phyloP scores from a whole-genome alignment of 2,888 invertebrate genomes.

The Cephus spinipes region DNA sequence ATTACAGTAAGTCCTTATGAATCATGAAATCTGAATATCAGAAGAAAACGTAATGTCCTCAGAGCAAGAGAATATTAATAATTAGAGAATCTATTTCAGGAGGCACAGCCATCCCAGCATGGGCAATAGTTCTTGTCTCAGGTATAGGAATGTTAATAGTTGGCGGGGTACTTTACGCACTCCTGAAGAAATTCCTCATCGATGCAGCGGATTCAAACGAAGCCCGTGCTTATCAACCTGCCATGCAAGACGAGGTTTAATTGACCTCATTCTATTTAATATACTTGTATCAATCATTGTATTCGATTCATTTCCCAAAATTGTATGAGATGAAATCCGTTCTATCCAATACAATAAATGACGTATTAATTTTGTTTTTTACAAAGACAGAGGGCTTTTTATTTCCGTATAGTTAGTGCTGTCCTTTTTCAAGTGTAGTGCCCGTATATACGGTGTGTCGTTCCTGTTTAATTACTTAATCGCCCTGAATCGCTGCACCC shows the following conservation, averaged over 20 bases:
- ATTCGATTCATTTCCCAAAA: not conserved
- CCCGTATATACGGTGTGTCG: not conserved
- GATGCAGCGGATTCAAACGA: slow-evolving; percentile 68
- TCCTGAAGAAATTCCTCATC: slow-evolving; percentile 78
- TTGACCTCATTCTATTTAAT: not conserved
- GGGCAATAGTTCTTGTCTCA: slow-evolving; percentile 79
- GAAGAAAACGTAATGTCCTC: slow-evolving; percentile 1
- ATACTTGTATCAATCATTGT: not conserved
- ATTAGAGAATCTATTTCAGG: slow-evolving; percentile 65
- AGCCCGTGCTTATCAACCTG: slow-evolving; percentile 69
- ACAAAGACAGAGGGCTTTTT: not conserved
- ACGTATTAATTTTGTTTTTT: not conserved
- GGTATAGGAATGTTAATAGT: slow-evolving; percentile 77
- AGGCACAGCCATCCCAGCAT: slow-evolving; percentile 80
- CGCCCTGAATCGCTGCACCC: not conserved
- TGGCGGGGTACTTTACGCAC: slow-evolving; percentile 77
- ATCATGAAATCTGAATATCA: slow-evolving; percentile 11
- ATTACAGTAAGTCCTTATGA: slow-evolving; percentile 77
- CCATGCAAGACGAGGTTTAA: slow-evolving; percentile 70
- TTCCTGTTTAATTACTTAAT: not conserved
- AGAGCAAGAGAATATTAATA: not conserved
- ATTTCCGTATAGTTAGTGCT: not conserved
- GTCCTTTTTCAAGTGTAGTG: not conserved
- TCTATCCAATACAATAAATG: not conserved
- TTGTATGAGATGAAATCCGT: not conserved